Evolutionary conservation across 2,113 vertebrate species (phyloP).

Genomic region (Nesogale talazaci): DNA sequence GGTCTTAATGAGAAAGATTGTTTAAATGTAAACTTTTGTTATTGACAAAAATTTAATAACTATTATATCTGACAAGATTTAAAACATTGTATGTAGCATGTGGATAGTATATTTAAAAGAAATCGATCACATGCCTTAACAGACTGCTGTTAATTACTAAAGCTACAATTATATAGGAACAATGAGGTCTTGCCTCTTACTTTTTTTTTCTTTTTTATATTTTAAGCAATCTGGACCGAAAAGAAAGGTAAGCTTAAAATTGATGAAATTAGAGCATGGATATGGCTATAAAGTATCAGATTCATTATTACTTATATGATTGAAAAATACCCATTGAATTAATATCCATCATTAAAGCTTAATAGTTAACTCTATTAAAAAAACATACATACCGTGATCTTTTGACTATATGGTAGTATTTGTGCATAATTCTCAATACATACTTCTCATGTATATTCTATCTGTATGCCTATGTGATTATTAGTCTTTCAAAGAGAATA

Average conservation of each 20-base stretch:
- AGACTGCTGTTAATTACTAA: conserved; percentile 64
- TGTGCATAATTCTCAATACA: conserved; percentile 42
- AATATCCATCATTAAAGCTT: conserved; percentile 32
- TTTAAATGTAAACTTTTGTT: conserved; percentile 64
- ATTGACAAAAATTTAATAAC: conserved; percentile 44
- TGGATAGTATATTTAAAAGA: conserved; percentile 56
- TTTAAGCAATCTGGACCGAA: conserved; percentile 83
- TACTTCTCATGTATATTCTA: conserved; percentile 12
- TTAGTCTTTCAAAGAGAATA: conserved; percentile 47
- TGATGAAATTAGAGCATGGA: conserved; percentile 75
- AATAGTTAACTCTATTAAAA: conserved; percentile 47
- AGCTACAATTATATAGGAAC: conserved; percentile 66
- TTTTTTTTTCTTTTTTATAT: conserved; percentile 81
- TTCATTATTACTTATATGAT: conserved; percentile 51
- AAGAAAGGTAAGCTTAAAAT: conserved; percentile 83
- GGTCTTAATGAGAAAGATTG: background rate
- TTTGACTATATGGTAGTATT: conserved; percentile 39
- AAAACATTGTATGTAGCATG: conserved; percentile 38
- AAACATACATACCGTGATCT: conserved; percentile 36
- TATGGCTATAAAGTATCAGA: conserved; percentile 54
- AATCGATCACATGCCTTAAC: conserved; percentile 54
- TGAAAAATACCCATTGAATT: conserved; percentile 54
- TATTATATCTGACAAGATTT: conserved; percentile 22
- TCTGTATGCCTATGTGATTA: conserved; percentile 16
- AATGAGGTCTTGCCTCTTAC: conserved; percentile 80